Evolutionary conservation across 2,113 vertebrate genomes (phyloP), one percentile per base, ranked within the genome.

Genomic region (Uria aalge): DNA sequence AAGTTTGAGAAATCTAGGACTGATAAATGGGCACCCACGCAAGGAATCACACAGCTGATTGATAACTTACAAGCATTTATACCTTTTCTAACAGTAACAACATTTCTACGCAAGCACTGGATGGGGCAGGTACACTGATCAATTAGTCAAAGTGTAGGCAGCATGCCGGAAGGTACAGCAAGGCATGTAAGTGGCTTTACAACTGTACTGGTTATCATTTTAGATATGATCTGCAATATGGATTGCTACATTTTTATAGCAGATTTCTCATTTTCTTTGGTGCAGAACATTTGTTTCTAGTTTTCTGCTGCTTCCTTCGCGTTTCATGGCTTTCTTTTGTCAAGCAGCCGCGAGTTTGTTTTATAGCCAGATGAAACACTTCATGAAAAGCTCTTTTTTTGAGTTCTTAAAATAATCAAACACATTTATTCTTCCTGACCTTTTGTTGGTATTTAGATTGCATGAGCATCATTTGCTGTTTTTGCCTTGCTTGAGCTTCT

Each of bases 401-500:
- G 43, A 95, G 67, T 90, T 94, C 69, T 60, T 60, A 78, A 90
- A 93, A 73, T 16, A 92, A 95, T 53, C 21, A 81, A 91, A 68
- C 6, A 90, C 41, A 91, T 60, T 52, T 82, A 95, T 95, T 95
- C 69, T 80, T 82, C 52, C 97, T 94, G 96, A 99, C 99, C 98
- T 98, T 99, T 98, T 98, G 98, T 85, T 98, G 98, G 41, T 98
- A 96, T 98, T 98, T 99, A 96, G 98, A 98, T 64, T 90, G 88
- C 11, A 76, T 71, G 20, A 95, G 90, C 16, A 96, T 95, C 63
- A 57, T 24, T 16, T 97, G 95, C 94, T 99, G 99, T 26, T 89
- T 98, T 96, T 96, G 95, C 64, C 99, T 98, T 78, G 96, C 99
- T 97, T 98, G 98, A 91, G 84, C 71, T 74, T 98, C 85, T 15